phyloP scores from a whole-genome alignment of 2,888 invertebrate genomes.

The Ectobius pallidus region DNA sequence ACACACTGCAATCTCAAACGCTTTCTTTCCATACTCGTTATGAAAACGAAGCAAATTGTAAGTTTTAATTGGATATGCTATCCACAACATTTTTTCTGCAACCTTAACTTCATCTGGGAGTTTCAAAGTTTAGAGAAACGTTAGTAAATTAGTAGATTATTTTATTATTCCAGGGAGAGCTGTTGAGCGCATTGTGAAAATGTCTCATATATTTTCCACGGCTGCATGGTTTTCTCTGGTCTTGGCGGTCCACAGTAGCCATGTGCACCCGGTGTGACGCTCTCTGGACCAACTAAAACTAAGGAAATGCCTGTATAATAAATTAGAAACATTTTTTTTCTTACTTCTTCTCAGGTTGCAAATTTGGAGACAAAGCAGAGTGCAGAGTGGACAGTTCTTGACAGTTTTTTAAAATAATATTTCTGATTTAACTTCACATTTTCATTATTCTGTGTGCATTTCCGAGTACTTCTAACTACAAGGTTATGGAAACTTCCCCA shows the following conservation, averaged over 20 bases:
- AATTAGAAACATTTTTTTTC: background rate
- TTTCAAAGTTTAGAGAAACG: background rate
- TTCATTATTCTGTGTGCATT: no score
- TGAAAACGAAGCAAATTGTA: no score
- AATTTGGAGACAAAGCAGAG: background rate
- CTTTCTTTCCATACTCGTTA: no score
- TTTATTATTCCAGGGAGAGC: background rate
- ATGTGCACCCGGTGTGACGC: background rate
- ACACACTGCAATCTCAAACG: no score
- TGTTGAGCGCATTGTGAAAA: conserved; percentile 15
- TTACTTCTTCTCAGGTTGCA: background rate
- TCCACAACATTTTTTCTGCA: no score
- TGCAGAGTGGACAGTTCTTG: background rate
- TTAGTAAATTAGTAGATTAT: background rate
- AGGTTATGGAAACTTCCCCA: no score
- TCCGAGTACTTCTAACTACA: no score
- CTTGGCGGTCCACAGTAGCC: background rate
- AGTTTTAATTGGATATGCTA: no score
- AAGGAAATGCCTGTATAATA: conserved; percentile 16
- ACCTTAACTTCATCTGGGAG: background rate
- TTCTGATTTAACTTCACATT: background rate
- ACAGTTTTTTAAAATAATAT: background rate
- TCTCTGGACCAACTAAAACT: background rate
- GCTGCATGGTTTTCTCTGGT: background rate
- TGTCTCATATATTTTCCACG: conserved; percentile 23